A percentile compares a stretch with the other conserved stretches of the same genome.
phyloP scores from a whole-genome alignment of 1,140 invertebrate species.

The Amphibalanus amphitrite region DNA sequence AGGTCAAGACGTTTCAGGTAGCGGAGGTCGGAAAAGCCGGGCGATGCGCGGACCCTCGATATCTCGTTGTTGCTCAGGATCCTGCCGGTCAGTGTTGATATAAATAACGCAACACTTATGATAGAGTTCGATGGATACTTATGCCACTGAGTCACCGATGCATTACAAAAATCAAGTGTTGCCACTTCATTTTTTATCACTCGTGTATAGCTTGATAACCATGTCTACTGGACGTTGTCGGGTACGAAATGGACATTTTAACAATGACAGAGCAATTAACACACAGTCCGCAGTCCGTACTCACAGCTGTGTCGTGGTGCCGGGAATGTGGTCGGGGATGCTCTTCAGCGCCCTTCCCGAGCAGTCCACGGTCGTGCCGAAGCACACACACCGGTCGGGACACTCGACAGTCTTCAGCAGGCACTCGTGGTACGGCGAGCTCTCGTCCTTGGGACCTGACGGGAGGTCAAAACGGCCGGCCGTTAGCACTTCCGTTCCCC shows the following conservation, averaged over 20 bases:
- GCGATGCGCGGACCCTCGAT: conserved; percentile 10
- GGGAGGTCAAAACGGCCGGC: too few relatives aligned
- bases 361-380: conserved; percentile 78
- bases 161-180: too few relatives aligned
- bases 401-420: conserved; percentile 32
- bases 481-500: too few relatives aligned
- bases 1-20: conserved; percentile 47
- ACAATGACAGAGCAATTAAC: too few relatives aligned
- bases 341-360: conserved; percentile 57
- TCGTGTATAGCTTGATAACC: too few relatives aligned
- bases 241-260: too few relatives aligned
- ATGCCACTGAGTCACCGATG: too few relatives aligned
- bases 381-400: conserved; percentile 62
- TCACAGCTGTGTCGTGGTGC: conserved; percentile 66
- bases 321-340: conserved; percentile 75
- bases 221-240: too few relatives aligned
- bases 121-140: too few relatives aligned
- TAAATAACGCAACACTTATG: too few relatives aligned
- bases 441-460: conserved; percentile 16
- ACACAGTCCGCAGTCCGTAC: too few relatives aligned
- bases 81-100: conserved; percentile 27
- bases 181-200: too few relatives aligned
- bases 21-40: conserved; percentile 9
- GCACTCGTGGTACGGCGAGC: conserved; percentile 13
- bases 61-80: conserved; percentile 94